Conservation (phyloP, 2,113 vertebrate genomes). For the Spea multiplicata region DNA sequence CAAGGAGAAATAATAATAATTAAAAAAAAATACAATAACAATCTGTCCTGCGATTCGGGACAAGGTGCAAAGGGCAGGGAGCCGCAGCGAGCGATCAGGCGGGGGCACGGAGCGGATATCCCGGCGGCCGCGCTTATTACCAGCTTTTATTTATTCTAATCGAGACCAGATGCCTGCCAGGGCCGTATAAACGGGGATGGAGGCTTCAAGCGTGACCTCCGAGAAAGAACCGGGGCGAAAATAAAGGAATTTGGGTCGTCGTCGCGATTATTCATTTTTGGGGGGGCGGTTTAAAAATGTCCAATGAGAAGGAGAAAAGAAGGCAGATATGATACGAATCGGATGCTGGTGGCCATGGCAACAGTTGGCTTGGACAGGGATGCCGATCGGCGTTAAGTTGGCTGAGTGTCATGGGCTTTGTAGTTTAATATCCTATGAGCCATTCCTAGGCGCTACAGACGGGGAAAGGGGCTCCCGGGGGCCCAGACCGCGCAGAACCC, state of each 20-base stretch:
- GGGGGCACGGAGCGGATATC: too few species aligned
- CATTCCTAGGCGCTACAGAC: too few species aligned
- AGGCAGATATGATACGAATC: too few species aligned
- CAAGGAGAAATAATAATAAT: background rate
- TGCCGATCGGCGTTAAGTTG: too few species aligned
- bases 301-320: background rate
- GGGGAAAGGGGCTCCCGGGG: too few species aligned
- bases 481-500: too few species aligned
- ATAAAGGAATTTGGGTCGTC: background rate
- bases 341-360: too few species aligned
- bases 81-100: background rate
- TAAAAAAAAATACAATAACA: background rate
- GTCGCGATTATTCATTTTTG: too few species aligned
- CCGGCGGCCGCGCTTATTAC: conserved; percentile 12
- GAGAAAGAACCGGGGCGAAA: conserved; percentile 12
- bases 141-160: conserved; percentile 26
- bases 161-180: conserved; percentile 34
- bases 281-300: too few species aligned
- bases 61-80: background rate
- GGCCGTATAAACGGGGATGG: conserved; percentile 15
- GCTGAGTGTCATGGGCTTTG: too few species aligned
- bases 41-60: background rate
- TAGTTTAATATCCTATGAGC: too few species aligned
- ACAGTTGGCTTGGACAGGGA: too few species aligned
- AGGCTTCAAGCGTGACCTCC: conserved; percentile 36